Evolutionary conservation across 2,797 vertebrate species (phyloP).

Genomic region (Lates japonicus): DNA sequence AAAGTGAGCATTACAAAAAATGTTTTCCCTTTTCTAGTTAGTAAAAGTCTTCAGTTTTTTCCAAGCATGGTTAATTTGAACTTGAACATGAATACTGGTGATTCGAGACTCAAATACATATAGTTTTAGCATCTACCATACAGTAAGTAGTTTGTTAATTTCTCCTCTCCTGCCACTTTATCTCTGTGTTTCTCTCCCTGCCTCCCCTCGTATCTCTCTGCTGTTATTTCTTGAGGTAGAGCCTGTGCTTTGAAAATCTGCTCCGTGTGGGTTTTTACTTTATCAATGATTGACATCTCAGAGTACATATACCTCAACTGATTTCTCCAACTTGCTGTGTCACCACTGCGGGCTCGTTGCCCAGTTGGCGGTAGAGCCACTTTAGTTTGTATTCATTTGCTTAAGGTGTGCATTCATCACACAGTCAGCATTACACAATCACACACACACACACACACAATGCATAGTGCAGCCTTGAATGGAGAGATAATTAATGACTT

Average conservation of each 20-base stretch:
- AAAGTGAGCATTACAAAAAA: background rate
- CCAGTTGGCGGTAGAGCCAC: constrained; percentile 51
- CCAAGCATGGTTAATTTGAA: background rate
- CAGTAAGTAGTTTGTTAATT: constrained; percentile 12
- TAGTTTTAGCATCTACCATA: background rate
- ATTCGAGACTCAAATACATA: background rate
- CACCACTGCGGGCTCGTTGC: constrained; percentile 73
- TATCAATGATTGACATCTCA: constrained; percentile 83
- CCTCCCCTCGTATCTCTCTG: constrained; percentile 10
- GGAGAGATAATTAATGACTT: constrained; percentile 61
- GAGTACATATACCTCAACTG: constrained; percentile 53
- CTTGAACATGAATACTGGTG: background rate
- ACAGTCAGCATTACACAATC: constrained; percentile 64
- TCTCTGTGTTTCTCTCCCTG: constrained; percentile 7
- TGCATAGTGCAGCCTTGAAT: constrained; percentile 27
- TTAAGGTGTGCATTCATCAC: constrained; percentile 75
- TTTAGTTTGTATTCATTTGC: constrained; percentile 73
- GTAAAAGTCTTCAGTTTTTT: background rate
- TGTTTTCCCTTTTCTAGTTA: background rate
- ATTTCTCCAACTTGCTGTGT: constrained; percentile 80
- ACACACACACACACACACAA: constrained; percentile 40
- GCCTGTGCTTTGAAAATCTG: constrained; percentile 30
- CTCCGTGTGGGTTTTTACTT: constrained; percentile 54
- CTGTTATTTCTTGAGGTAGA: constrained; percentile 8
- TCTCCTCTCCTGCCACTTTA: constrained; percentile 2